Evolutionary conservation across 1,140 invertebrate genomes (phyloP), one percentile per base, ranked within the genome.

Genomic region (Magallana ariakensis): DNA sequence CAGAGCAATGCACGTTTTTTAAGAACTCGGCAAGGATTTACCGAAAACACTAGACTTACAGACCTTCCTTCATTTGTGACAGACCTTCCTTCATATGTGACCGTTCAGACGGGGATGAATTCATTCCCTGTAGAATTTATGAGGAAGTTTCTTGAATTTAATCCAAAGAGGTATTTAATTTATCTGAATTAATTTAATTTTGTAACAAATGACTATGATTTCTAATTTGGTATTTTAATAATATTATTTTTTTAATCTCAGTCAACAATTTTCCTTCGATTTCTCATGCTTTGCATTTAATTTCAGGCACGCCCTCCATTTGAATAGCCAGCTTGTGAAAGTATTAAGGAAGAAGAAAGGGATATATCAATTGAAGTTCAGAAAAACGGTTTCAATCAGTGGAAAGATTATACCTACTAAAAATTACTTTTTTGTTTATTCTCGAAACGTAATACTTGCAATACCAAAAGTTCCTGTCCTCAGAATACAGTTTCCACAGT

Each of bases 381-480:
- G 16, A 85, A 56, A 15, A 19, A 85, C 85, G 16, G 19, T 57
- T 55, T 80, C 85, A 8, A 26, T 57, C 33, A 85, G 80, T 19
- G 85, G 85, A 5, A n/a, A 19, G 33, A 80, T 56, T 26, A 55
- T 46, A 5, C 53, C 53, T 57, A 84, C 82, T 54, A 53, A 62
- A 7, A 0, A 9, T 3, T 57, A 46, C 26, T 81, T 26, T 13
- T 62, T 7, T 5, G 54, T 57, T 19, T 62, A 56, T 60, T 33
- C 85, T 19, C 15, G 22, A 11, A 81, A 82, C 33, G 75, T 86
- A 1, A 82, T 86, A n/a, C 80, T 86, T 19, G 85, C 85, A 10
- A 19, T 86, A 1, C 75, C 75, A 60, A 86, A 57, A 56, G 15
- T 81, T 19, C 15, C 85, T 15, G n/a, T 86, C 9, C 75, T 82